Percentiles rank a stretch among this genome's conserved stretches.
Conservation (phyloP, 2,797 vertebrate genomes). For the Lepus townsendii region DNA sequence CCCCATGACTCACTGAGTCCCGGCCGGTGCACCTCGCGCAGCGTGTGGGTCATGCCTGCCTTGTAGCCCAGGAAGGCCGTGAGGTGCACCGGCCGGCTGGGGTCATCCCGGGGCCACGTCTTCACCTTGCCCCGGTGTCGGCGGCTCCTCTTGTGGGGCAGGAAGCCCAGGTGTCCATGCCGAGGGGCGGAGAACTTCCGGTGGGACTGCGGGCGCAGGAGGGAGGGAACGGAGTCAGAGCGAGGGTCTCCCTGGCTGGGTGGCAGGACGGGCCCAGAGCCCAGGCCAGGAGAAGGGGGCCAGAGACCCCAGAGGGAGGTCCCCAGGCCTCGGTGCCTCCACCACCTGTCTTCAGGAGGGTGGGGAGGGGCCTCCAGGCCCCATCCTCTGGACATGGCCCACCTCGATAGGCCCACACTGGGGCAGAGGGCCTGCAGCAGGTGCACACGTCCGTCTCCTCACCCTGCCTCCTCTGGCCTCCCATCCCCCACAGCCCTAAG, state of each 20-base stretch:
- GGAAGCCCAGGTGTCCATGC: constrained; percentile 96
- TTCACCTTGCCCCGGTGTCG: constrained; percentile 94
- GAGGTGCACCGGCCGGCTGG: constrained; percentile 94
- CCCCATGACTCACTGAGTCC: constrained; percentile 92
- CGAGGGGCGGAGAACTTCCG: constrained; percentile 97
- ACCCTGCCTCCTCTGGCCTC: background rate
- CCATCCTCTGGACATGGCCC: too few relatives aligned
- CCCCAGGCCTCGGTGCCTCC: background rate
- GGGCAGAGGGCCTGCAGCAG: background rate
- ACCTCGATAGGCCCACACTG: too few relatives aligned
- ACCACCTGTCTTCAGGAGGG: background rate
- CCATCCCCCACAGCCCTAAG: background rate
- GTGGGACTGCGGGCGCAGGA: constrained; percentile 91
- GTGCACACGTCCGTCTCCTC: background rate
- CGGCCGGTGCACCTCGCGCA: constrained; percentile 93
- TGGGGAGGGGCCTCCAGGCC: background rate
- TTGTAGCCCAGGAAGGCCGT: constrained; percentile 97
- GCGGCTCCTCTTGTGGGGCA: constrained; percentile 93
- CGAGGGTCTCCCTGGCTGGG: background rate
- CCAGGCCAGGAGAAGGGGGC: background rate
- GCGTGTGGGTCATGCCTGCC: constrained; percentile 97
- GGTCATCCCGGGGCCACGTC: constrained; percentile 95
- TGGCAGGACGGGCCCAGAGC: background rate
- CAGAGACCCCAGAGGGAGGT: background rate
- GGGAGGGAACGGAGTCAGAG: background rate